These are phyloP conservation scores for Dinothrombium tinctorium DNA, from an alignment of 1,140 invertebrate genomes.

Conservation along the genomic window DNA sequence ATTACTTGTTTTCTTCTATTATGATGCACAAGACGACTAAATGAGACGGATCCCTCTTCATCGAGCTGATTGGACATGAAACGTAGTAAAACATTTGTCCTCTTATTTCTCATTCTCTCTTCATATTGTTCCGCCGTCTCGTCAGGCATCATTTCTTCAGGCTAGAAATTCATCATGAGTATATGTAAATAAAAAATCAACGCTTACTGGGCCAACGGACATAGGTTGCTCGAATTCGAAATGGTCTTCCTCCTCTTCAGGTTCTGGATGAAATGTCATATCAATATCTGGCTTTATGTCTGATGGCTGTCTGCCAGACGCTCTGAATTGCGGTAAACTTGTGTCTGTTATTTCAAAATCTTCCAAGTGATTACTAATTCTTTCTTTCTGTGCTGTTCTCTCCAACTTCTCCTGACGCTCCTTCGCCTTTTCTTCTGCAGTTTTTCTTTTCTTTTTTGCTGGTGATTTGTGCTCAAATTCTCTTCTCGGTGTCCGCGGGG, in stretches of 20 bases:
- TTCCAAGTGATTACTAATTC: too few species aligned
- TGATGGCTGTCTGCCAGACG: too few species aligned
- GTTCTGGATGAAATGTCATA: slow-evolving; percentile 1
- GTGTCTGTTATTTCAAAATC: too few species aligned
- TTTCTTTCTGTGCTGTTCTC: neutral
- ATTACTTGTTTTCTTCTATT: slow-evolving; percentile 63
- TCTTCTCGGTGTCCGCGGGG: slow-evolving; percentile 6
- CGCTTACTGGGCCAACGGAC: slow-evolving; percentile 46
- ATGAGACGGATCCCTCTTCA: slow-evolving; percentile 35
- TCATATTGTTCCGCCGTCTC: slow-evolving; percentile 89
- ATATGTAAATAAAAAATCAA: slow-evolving; percentile 6
- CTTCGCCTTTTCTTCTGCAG: slow-evolving; percentile 1
- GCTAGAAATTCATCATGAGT: slow-evolving; percentile 16
- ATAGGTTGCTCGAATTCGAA: slow-evolving; percentile 47
- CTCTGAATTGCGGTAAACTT: too few species aligned
- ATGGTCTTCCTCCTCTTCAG: slow-evolving; percentile 14
- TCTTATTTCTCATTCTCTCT: slow-evolving; percentile 72
- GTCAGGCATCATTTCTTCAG: slow-evolving; percentile 58
- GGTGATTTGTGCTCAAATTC: slow-evolving; percentile 4
- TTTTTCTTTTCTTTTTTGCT: slow-evolving; percentile 9
- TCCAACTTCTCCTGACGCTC: neutral
- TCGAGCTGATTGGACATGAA: slow-evolving; percentile 50
- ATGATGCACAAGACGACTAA: slow-evolving; percentile 45
- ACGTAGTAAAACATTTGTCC: slow-evolving; percentile 68
- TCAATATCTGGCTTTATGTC: too few species aligned